A percentile compares a stretch with the other conserved stretches of the same genome.
These are phyloP conservation scores for Mesorhabditis spiculigera DNA, from an alignment of 2,888 invertebrate genomes.

Conservation along the genomic window DNA sequence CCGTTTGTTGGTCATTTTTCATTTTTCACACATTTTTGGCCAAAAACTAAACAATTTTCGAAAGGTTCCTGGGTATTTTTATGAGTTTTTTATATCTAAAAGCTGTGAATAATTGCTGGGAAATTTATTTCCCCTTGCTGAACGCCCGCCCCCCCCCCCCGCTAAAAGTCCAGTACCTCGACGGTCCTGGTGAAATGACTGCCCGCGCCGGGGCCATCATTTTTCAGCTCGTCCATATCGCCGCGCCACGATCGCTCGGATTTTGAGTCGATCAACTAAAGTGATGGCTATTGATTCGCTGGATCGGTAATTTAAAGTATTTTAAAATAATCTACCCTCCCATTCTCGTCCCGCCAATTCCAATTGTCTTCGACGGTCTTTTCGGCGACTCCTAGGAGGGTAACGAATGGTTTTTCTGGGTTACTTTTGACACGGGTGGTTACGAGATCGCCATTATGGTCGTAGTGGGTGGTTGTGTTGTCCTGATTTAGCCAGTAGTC, in stretches of 20 bases:
- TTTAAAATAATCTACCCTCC: conserved; percentile 9
- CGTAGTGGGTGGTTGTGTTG: neutral
- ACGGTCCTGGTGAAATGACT: conserved; percentile 37
- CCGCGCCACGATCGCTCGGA: conserved; percentile 15
- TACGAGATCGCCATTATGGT: neutral
- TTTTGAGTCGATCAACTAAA: neutral
- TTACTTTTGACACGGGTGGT: neutral
- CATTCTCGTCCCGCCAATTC: conserved; percentile 37
- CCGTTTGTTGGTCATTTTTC: too few species aligned
- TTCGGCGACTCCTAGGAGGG: conserved; percentile 33
- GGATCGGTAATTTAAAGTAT: neutral
- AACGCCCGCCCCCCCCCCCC: too few species aligned
- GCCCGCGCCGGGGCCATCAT: conserved; percentile 36
- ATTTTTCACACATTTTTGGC: too few species aligned
- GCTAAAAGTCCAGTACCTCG: conserved; percentile 11
- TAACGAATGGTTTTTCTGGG: neutral
- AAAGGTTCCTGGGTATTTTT: too few species aligned
- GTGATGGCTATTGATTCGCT: neutral
- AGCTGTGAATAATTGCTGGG: too few species aligned
- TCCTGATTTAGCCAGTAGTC: neutral
- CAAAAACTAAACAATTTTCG: too few species aligned
- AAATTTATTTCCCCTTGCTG: too few species aligned
- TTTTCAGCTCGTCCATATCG: conserved; percentile 31
- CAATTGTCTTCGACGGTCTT: conserved; percentile 34
- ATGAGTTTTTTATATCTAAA: too few species aligned